Percentiles rank a stretch among this genome's conserved stretches.
Evolutionary conservation across 2,888 invertebrate genomes (phyloP).

Genomic region (Yponomeuta evonymella): DNA sequence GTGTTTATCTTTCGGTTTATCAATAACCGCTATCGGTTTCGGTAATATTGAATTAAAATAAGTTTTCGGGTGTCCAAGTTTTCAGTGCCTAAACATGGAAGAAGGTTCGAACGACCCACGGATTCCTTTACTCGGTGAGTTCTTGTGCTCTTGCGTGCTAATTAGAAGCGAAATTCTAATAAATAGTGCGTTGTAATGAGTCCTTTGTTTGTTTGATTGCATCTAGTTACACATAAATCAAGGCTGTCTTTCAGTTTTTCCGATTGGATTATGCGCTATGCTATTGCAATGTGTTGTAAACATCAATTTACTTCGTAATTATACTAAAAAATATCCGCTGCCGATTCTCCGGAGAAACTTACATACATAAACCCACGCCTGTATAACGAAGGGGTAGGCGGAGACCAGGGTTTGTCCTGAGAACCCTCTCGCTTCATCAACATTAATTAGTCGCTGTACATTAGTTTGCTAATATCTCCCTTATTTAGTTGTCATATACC

Average conservation of each 20-base stretch:
- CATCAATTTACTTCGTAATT: not conserved
- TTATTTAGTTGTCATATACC: too few species aligned
- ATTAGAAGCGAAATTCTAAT: not conserved
- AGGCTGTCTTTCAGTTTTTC: not conserved
- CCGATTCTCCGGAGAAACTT: not conserved
- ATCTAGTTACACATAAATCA: not conserved
- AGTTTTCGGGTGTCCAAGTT: not conserved
- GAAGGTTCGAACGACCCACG: not conserved
- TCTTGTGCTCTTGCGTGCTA: not conserved
- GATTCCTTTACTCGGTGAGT: conserved; percentile 1
- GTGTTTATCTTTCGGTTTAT: not conserved
- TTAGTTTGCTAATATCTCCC: too few species aligned
- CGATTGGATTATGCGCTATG: not conserved
- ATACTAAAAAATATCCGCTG: not conserved
- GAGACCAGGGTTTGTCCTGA: too few species aligned
- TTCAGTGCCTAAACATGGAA: not conserved
- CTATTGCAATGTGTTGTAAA: not conserved
- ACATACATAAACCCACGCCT: too few species aligned
- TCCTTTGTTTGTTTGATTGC: too few species aligned
- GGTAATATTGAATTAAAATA: not conserved
- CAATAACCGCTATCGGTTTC: not conserved
- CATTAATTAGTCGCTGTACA: too few species aligned
- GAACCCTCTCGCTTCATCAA: too few species aligned
- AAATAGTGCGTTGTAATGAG: not conserved
- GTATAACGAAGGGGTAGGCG: too few species aligned